Evolutionary conservation across 2,888 invertebrate genomes (phyloP), one percentile per base, ranked within the genome.

Genomic region (Agriopis marginaria): DNA sequence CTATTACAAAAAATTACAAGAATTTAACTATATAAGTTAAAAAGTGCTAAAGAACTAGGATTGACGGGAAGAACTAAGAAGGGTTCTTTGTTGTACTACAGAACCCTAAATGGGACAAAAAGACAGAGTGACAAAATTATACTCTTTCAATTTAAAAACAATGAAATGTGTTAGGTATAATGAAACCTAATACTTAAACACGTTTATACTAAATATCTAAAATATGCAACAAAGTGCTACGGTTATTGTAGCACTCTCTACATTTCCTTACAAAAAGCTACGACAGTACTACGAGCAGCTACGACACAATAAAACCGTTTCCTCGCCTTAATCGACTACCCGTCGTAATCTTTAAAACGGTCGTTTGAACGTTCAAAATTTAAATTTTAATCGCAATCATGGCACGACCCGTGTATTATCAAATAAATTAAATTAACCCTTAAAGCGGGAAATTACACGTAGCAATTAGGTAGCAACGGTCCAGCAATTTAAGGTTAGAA

Each of bases 401-500:
- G 68, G 47, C 78, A 71, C 77, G 63, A 70, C 71, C 63, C 79
- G 81, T 83, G 77, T 84, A 85, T 85, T 84, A 82, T 82, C 79
- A 77, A 78, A 82, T 83, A 83, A 88, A 88, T 89, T 86, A 82
- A 87, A 88, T 88, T 85, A 89, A 88, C 88, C 87, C 84, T 85
- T 85, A 84, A 85, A 84, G 83, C 84, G 81, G 84, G 80, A 85
- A 88, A 89, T 89, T 89, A 88, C 87, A 82, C 82, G 75, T 76
- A 79, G 83, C 86, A 89, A 91, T 91, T 90, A 89, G 82, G 84
- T 80, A 79, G 81, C 79, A 85, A 84, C 80, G 82, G 81, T 77
- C 79, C 72, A 82, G 84, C 82, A 86, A 86, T 86, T 89, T 86
- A 82, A 81, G 84, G 83, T 86, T 81, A 85, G 83, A 86, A 86